These are phyloP conservation scores for Peromyscus eremicus DNA, from an alignment of 2,797 vertebrate species.

Conservation along the genomic window DNA sequence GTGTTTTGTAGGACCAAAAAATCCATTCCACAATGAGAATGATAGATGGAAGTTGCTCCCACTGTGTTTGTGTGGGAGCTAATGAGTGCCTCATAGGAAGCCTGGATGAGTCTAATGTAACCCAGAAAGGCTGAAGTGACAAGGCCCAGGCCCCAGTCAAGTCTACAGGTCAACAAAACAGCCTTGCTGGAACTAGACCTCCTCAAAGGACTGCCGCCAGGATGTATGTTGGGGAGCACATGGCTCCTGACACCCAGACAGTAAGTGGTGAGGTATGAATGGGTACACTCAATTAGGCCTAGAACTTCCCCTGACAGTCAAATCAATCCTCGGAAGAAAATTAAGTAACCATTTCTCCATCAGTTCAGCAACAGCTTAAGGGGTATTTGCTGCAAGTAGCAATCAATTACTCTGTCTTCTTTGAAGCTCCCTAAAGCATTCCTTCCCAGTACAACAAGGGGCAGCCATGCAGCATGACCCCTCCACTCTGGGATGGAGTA, in stretches of 20 bases:
- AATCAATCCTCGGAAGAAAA: conserved; percentile 82
- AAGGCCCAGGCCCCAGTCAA: background rate
- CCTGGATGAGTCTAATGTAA: background rate
- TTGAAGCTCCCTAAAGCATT: conserved; percentile 74
- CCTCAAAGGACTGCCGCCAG: background rate
- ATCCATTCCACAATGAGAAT: background rate
- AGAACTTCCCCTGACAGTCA: conserved; percentile 66
- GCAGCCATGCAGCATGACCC: background rate
- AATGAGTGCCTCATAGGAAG: background rate
- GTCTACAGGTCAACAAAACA: background rate
- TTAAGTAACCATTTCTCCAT: conserved; percentile 82
- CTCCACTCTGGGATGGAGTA: background rate
- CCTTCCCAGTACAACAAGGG: conserved; percentile 61
- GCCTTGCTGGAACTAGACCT: background rate
- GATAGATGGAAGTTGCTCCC: background rate
- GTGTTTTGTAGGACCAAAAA: background rate
- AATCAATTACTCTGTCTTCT: conserved; percentile 82
- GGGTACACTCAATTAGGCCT: conserved; percentile 61
- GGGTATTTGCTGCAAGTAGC: conserved; percentile 73
- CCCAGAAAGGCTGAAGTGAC: background rate
- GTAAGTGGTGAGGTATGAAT: conserved; percentile 47
- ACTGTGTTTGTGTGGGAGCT: background rate
- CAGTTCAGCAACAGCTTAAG: conserved; percentile 71
- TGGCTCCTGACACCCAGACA: background rate
- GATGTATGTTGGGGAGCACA: background rate